Conservation (phyloP, 2,888 invertebrate genomes). For the Luperina testacea region DNA sequence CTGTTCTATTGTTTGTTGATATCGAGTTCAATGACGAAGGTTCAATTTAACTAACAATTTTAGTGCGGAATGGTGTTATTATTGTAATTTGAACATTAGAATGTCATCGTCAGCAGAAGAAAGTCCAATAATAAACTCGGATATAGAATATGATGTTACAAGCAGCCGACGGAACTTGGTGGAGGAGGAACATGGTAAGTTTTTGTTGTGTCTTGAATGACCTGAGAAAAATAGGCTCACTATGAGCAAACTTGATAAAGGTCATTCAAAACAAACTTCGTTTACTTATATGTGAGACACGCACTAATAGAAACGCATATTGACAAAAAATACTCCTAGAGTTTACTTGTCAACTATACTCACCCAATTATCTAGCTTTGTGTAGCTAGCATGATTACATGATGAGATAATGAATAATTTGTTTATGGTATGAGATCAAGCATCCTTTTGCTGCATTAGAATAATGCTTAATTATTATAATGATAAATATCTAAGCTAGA, state of each 20-base stretch:
- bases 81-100: conserved; percentile 72
- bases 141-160: conserved; percentile 85
- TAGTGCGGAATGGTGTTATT: conserved; percentile 70
- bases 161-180: conserved; percentile 82
- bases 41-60: conserved; percentile 30
- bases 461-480: neutral
- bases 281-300: conserved; percentile 11
- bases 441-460: neutral
- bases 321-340: conserved; percentile 3
- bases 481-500: neutral
- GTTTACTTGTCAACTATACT: neutral
- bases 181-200: conserved; percentile 78
- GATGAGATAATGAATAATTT: conserved; percentile 16
- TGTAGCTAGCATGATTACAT: conserved; percentile 10
- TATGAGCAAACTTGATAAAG: conserved; percentile 9
- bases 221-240: conserved; percentile 1
- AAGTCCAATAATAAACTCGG: conserved; percentile 85
- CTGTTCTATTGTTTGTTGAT: conserved; percentile 62
- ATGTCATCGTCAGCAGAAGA: conserved; percentile 83
- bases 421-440: conserved; percentile 5
- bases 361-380: conserved; percentile 18
- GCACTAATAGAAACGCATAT: neutral
- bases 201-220: conserved; percentile 13
- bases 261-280: conserved; percentile 38
- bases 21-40: conserved; percentile 41